Conservation (phyloP, 2,113 vertebrate genomes). For the Melanocharis versteri region DNA sequence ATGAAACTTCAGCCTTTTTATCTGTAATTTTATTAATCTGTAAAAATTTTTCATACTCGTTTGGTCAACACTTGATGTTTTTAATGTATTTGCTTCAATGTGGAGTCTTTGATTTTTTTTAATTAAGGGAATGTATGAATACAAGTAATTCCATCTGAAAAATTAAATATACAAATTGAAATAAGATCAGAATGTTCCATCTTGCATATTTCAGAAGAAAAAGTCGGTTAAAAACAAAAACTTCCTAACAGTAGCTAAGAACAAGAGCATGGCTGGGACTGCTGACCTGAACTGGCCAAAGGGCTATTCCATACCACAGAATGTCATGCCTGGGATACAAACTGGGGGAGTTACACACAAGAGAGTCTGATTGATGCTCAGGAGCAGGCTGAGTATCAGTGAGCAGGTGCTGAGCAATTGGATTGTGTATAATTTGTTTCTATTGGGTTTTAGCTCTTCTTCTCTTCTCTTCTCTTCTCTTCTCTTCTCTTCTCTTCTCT, state of each 20-base stretch:
- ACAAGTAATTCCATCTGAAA: background rate
- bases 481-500: background rate
- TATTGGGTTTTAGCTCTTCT: background rate
- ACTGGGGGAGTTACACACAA: background rate
- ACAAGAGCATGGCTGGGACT: background rate
- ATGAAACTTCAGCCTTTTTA: background rate
- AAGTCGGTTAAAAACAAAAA: background rate
- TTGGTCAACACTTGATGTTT: background rate
- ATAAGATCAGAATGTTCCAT: background rate
- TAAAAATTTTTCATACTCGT: background rate
- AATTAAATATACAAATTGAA: background rate
- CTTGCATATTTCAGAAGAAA: background rate
- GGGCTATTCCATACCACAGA: background rate
- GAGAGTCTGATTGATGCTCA: background rate
- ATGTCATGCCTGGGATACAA: background rate
- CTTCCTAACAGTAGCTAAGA: background rate
- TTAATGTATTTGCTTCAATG: background rate
- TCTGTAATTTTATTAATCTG: background rate
- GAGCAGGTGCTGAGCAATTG: background rate
- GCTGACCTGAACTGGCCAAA: background rate
- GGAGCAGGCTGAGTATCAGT: background rate
- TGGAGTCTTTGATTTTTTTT: background rate
- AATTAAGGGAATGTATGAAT: background rate
- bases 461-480: background rate
- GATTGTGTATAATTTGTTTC: background rate